Percentiles rank a stretch among this genome's conserved stretches.
Conservation (phyloP, 1,140 invertebrate species). For the Muscidifurax raptorellus region DNA sequence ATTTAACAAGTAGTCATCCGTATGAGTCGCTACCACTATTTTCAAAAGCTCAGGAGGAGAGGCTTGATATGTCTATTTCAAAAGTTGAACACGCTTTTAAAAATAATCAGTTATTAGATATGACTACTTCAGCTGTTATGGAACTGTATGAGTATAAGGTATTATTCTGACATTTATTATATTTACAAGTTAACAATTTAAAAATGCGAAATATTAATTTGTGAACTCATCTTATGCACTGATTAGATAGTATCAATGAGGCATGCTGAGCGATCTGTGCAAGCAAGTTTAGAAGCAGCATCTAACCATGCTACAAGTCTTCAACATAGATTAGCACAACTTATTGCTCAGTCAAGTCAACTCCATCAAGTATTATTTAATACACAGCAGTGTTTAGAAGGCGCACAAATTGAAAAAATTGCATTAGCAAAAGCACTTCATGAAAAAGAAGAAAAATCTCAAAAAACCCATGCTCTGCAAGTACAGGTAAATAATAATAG, state of each 20-base stretch:
- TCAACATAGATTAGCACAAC: slow-evolving; percentile 74
- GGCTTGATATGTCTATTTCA: slow-evolving; percentile 74
- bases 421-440: slow-evolving; percentile 58
- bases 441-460: slow-evolving; percentile 59
- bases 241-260: slow-evolving; percentile 72
- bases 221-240: not conserved
- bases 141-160: slow-evolving; percentile 83
- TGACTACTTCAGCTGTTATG: slow-evolving; percentile 81
- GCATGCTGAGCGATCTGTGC: slow-evolving; percentile 74
- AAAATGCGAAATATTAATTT: slow-evolving; percentile 33
- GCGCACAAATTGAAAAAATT: slow-evolving; percentile 64
- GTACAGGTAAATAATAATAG: slow-evolving; percentile 56
- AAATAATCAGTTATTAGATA: slow-evolving; percentile 74
- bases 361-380: slow-evolving; percentile 75
- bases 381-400: slow-evolving; percentile 75
- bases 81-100: slow-evolving; percentile 71
- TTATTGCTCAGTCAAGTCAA: slow-evolving; percentile 72
- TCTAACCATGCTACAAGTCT: slow-evolving; percentile 74
- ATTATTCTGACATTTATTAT: slow-evolving; percentile 33
- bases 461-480: slow-evolving; percentile 58
- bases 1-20: slow-evolving; percentile 32
- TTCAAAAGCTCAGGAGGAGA: slow-evolving; percentile 73
- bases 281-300: slow-evolving; percentile 76
- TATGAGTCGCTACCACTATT: slow-evolving; percentile 65
- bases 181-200: slow-evolving; percentile 22